Base-by-base conservation (phyloP, 2,113 vertebrate genomes). In the Myotis brandtii region DNA sequence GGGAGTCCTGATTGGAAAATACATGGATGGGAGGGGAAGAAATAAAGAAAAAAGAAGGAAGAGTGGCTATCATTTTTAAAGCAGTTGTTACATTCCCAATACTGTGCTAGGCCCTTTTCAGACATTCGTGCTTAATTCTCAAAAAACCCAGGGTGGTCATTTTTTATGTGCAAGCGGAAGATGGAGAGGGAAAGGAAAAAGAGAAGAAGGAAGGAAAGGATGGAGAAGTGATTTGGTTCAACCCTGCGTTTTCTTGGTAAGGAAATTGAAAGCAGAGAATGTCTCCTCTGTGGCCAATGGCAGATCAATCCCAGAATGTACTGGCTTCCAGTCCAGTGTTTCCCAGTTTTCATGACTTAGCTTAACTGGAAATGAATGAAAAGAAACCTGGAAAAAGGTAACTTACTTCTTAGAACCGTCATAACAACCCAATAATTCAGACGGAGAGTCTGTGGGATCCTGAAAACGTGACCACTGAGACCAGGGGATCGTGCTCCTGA, bases 11-110 rank as follows among this genome's bases (percentile, higher is more conserved):
- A 7, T 1, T 46, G 13, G 48, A 46, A 67, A 23, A 64, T 4
- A 52, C 0, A 1, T 8, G 46, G 27, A 46, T 0, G 27, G 5
- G 16, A 1, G 3, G 23, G 3, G 10, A 27, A 69, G n/a, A 90
- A 16, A 80, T 16, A 52, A 46, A 73, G 16, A 4, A 79, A 34
- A 52, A 48, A 25, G 62, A 83, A n/a, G 21, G 9, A 40, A 23
- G 0, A 43, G 17, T 5, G 46, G 9, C 14, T 48, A 12, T 37
- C 30, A 62, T 46, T 30, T 12, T 69, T 5, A 75, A 21, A 89
- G 62, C 2, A 56, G 16, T 4, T 40, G 6, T 50, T 81, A 27
- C 5, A 56, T 40, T 54, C 9, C 46, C 37, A 91, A 30, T 32
- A 16, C 16, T 20, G 0, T 18, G 13, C 6, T 4, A 84, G 20